A percentile compares a stretch with the other conserved stretches of the same genome.
These are phyloP conservation scores for Centropus unirufus DNA, from an alignment of 2,113 vertebrate species.

Conservation along the genomic window DNA sequence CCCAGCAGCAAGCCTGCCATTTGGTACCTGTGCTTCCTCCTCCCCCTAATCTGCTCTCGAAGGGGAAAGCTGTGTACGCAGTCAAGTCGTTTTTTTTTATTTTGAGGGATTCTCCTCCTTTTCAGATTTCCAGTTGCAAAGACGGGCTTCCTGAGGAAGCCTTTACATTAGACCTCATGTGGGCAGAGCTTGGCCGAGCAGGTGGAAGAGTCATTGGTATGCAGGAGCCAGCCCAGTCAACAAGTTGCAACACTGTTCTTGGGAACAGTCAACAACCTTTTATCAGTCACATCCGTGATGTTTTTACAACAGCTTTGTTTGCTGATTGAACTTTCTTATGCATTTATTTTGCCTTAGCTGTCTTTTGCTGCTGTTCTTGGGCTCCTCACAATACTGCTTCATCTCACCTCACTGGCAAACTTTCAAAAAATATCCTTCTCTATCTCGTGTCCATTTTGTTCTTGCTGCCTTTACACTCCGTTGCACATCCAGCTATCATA, in stretches of 20 bases:
- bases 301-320: neutral
- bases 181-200: neutral
- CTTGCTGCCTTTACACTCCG: neutral
- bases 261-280: neutral
- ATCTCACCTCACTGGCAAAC: neutral
- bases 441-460: neutral
- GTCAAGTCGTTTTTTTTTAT: neutral
- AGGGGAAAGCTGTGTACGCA: neutral
- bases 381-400: neutral
- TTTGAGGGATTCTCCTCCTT: neutral
- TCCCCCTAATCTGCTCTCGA: neutral
- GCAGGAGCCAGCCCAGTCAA: neutral
- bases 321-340: neutral
- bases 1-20: neutral
- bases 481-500: neutral
- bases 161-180: fast-evolving
- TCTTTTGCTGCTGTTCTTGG: neutral
- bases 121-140: neutral
- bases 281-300: neutral
- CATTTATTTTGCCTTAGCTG: neutral
- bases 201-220: neutral
- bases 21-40: neutral
- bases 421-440: neutral
- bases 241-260: neutral
- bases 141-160: neutral